These are phyloP conservation scores for Triplophysa yarkandensis DNA, from an alignment of 2,797 vertebrate species.

Conservation along the genomic window DNA sequence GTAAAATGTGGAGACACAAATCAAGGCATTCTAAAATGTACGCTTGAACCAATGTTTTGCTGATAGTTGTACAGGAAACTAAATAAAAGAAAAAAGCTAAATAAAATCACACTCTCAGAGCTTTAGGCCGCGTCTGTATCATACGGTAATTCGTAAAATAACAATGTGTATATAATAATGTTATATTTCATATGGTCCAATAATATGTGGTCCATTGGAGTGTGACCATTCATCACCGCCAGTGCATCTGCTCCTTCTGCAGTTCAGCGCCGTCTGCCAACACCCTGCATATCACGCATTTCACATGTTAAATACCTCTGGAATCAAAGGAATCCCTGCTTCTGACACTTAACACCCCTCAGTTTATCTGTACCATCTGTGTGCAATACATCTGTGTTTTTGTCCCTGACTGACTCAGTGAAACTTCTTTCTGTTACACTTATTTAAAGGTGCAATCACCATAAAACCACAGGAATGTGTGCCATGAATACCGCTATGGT, in stretches of 20 bases:
- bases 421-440: constrained; percentile 4
- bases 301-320: constrained; percentile 9
- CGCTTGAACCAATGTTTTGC: too few species aligned
- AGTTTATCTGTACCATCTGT: background rate
- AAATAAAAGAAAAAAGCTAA: too few species aligned
- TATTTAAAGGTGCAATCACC: constrained; percentile 11
- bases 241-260: background rate
- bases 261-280: background rate
- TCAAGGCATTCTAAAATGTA: too few species aligned
- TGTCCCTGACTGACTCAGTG: background rate
- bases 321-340: constrained; percentile 7
- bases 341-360: constrained; percentile 2
- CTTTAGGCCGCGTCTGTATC: too few species aligned
- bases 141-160: too few species aligned
- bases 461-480: constrained; percentile 30
- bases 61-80: too few species aligned
- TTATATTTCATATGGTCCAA: too few species aligned
- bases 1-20: background rate
- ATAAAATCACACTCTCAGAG: too few species aligned
- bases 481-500: background rate
- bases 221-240: background rate
- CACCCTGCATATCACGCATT: background rate
- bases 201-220: background rate
- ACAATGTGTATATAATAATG: too few species aligned
- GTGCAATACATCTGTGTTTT: constrained; percentile 12